Percentiles rank a stretch among this genome's conserved stretches.
Evolutionary conservation across 2,113 vertebrate species (phyloP).

Genomic region (Otis tarda): DNA sequence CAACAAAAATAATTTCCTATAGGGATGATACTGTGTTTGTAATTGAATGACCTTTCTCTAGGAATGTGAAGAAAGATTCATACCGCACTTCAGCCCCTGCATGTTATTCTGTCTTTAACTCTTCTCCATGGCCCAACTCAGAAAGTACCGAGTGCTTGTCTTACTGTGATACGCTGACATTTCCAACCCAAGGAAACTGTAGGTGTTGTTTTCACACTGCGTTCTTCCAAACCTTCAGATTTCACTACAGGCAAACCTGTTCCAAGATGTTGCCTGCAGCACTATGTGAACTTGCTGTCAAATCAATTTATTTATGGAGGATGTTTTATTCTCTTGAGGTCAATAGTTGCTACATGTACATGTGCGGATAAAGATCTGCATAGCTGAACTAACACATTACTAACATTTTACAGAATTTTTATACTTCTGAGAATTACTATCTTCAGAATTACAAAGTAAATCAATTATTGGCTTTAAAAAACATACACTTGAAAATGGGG

Average conservation of each 20-base stretch:
- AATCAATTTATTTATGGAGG: slow-evolving; percentile 46
- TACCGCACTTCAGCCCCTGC: background rate
- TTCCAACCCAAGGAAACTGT: background rate
- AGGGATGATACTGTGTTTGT: background rate
- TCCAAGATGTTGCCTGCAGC: slow-evolving; percentile 55
- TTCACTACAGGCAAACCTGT: slow-evolving; percentile 49
- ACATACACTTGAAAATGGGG: background rate
- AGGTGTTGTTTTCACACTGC: slow-evolving; percentile 19
- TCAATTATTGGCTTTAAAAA: background rate
- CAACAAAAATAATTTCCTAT: background rate
- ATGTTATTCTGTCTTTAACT: slow-evolving; percentile 32
- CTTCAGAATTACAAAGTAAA: background rate
- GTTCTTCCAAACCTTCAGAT: slow-evolving; percentile 11
- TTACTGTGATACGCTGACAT: background rate
- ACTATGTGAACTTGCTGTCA: slow-evolving; percentile 58
- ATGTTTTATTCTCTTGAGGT: slow-evolving; percentile 23
- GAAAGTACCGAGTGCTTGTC: background rate
- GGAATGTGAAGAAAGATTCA: slow-evolving; percentile 4
- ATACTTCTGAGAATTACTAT: background rate
- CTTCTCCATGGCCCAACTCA: background rate
- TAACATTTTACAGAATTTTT: background rate
- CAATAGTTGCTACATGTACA: background rate
- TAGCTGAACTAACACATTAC: background rate
- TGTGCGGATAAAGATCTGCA: background rate
- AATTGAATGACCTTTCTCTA: background rate